Evolutionary conservation across 2,797 vertebrate genomes (phyloP).

Genomic region (Poeciliopsis presidionis): DNA sequence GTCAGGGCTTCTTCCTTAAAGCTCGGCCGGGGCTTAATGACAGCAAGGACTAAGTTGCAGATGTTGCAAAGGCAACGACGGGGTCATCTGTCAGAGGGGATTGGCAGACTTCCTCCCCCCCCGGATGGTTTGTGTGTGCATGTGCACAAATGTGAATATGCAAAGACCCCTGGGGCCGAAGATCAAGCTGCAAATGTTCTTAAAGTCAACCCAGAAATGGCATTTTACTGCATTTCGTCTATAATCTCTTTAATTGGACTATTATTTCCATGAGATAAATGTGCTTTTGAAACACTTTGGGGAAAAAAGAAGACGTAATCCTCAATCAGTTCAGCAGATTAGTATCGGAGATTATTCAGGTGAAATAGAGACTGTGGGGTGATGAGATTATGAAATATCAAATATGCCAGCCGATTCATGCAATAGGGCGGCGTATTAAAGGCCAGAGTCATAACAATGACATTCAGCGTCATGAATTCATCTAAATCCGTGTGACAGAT

Average conservation of each 20-base stretch:
- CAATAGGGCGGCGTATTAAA: constrained; percentile 70
- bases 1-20: constrained; percentile 56
- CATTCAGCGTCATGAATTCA: constrained; percentile 66
- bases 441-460: constrained; percentile 79
- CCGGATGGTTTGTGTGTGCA: constrained; percentile 1
- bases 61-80: constrained; percentile 67
- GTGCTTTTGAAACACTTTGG: constrained; percentile 10
- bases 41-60: constrained; percentile 62
- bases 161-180: constrained; percentile 17
- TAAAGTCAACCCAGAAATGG: constrained; percentile 15
- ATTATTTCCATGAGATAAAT: constrained; percentile 7
- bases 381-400: constrained; percentile 77
- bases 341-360: constrained; percentile 73
- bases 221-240: constrained; percentile 16
- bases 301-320: constrained; percentile 44
- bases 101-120: constrained; percentile 56
- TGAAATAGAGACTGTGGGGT: constrained; percentile 59
- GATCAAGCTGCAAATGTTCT: constrained; percentile 6
- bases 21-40: constrained; percentile 64
- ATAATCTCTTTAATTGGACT: constrained; percentile 16
- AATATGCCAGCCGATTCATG: constrained; percentile 70
- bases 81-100: constrained; percentile 66
- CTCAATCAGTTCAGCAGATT: constrained; percentile 66
- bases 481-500: constrained; percentile 79
- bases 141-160: constrained; percentile 3